Percentiles rank a stretch among this genome's conserved stretches.
Evolutionary conservation across 2,797 vertebrate species (phyloP).

Genomic region (Serranus cabrilla): DNA sequence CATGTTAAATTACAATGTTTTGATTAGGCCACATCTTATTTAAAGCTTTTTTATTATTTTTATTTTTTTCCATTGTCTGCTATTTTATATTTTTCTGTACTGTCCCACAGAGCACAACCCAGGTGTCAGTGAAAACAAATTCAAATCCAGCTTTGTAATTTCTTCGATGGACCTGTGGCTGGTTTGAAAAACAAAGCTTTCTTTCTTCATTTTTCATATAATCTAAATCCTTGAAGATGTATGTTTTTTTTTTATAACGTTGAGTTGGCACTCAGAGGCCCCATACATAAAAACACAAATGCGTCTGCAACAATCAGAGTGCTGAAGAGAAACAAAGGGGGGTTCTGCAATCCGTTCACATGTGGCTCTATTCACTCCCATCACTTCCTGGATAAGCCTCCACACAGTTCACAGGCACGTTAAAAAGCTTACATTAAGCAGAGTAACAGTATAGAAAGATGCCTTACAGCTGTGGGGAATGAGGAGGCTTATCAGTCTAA

Average conservation of each 20-base stretch:
- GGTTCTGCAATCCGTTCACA: slow-evolving; percentile 4
- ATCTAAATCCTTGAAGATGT: slow-evolving; percentile 5
- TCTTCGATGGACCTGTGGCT: background rate
- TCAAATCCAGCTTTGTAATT: background rate
- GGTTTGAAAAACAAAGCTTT: background rate
- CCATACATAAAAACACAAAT: background rate
- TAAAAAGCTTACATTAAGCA: slow-evolving; percentile 31
- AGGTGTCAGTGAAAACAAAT: background rate
- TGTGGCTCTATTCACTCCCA: slow-evolving; percentile 7
- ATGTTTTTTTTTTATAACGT: background rate
- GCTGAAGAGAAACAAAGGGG: slow-evolving; percentile 6
- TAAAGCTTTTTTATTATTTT: too few species aligned
- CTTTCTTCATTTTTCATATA: background rate
- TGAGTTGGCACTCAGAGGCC: background rate
- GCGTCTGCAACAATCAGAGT: background rate
- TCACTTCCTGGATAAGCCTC: slow-evolving; percentile 21
- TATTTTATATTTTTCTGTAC: background rate
- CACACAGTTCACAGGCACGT: slow-evolving; percentile 2
- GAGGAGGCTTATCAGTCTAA: slow-evolving; percentile 51
- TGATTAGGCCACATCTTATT: too few species aligned
- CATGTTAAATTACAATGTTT: too few species aligned
- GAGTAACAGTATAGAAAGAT: slow-evolving; percentile 18
- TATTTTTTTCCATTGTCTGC: too few species aligned
- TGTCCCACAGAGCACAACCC: background rate
- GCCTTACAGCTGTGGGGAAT: slow-evolving; percentile 32